These are phyloP conservation scores for Acanthosoma haemorrhoidale DNA, from an alignment of 2,888 invertebrate genomes.

Conservation along the genomic window DNA sequence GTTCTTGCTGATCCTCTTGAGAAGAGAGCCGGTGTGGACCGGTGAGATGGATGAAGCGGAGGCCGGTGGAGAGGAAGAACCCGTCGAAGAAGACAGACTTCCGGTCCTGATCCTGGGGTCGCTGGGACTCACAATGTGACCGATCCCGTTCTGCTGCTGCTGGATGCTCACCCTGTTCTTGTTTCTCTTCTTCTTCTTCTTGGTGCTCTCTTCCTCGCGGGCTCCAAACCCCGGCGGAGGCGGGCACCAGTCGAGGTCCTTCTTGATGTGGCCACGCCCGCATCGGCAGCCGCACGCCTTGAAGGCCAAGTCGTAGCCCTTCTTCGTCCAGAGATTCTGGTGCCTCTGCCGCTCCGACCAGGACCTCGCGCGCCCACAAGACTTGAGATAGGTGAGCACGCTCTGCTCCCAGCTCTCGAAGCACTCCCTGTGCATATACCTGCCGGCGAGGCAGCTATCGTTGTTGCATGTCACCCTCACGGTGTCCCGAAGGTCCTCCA, in stretches of 20 bases:
- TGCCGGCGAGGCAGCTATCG: constrained; percentile 79
- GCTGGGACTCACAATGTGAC: constrained; percentile 39
- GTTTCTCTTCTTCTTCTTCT: constrained; percentile 60
- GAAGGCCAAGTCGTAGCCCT: constrained; percentile 92
- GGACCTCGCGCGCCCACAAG: constrained; percentile 83
- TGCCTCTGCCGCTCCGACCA: constrained; percentile 93
- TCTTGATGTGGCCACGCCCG: constrained; percentile 85
- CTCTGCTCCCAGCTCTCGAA: constrained; percentile 91
- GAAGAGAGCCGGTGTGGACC: constrained; percentile 52
- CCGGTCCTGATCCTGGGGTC: constrained; percentile 63
- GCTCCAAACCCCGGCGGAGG: constrained; percentile 53
- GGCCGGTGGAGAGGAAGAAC: constrained; percentile 72
- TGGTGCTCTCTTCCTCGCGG: constrained; percentile 51
- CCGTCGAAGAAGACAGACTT: constrained; percentile 70
- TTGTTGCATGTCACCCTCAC: constrained; percentile 92
- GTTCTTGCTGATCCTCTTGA: constrained; percentile 68
- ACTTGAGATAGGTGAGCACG: constrained; percentile 80
- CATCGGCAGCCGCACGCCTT: constrained; percentile 93
- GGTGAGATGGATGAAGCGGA: constrained; percentile 72
- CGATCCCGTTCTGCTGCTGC: constrained; percentile 20
- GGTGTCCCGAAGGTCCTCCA: constrained; percentile 70
- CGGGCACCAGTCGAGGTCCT: constrained; percentile 88
- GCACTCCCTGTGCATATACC: constrained; percentile 93
- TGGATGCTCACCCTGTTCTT: constrained; percentile 58
- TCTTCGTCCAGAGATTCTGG: constrained; percentile 96